Conservation (phyloP, 2,888 invertebrate genomes). For the Phortica okadai region DNA sequence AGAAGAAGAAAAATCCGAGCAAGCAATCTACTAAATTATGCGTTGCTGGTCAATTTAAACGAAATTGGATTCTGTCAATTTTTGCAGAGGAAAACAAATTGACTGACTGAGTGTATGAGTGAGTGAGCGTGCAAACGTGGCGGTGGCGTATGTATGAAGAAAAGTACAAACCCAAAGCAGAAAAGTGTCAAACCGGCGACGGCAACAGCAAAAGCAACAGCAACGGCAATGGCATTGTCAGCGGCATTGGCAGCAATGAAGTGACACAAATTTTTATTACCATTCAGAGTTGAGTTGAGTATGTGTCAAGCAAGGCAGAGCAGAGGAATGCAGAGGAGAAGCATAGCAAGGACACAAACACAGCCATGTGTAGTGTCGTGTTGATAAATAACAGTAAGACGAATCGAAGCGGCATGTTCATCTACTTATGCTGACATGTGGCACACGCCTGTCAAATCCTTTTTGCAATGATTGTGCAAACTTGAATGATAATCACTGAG, state of each 20-base stretch:
- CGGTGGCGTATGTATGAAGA: not conserved
- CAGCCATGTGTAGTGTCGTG: not conserved
- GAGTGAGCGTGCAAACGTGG: not conserved
- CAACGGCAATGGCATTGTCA: too few relatives aligned
- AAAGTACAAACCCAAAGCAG: constrained; percentile 11
- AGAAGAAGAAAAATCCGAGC: not conserved
- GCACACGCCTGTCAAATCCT: constrained; percentile 29
- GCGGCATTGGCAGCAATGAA: constrained; percentile 48
- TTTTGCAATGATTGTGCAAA: constrained; percentile 21
- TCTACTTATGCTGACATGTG: constrained; percentile 23
- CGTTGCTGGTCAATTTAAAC: constrained; percentile 70
- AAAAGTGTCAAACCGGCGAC: constrained; percentile 7
- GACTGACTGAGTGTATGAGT: not conserved
- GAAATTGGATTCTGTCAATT: constrained; percentile 65
- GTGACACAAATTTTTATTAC: constrained; percentile 69
- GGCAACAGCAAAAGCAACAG: too few relatives aligned
- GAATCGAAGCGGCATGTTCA: not conserved
- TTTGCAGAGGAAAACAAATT: constrained; percentile 7
- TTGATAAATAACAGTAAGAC: not conserved
- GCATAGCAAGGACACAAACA: not conserved
- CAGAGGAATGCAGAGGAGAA: not conserved
- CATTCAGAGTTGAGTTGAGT: constrained; percentile 45
- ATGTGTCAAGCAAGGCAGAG: constrained; percentile 13
- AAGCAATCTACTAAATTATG: constrained; percentile 50
- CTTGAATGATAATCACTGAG: constrained; percentile 14